These are phyloP conservation scores for Cirrhinus mrigala DNA, from an alignment of 2,797 vertebrate genomes.

Conservation along the genomic window DNA sequence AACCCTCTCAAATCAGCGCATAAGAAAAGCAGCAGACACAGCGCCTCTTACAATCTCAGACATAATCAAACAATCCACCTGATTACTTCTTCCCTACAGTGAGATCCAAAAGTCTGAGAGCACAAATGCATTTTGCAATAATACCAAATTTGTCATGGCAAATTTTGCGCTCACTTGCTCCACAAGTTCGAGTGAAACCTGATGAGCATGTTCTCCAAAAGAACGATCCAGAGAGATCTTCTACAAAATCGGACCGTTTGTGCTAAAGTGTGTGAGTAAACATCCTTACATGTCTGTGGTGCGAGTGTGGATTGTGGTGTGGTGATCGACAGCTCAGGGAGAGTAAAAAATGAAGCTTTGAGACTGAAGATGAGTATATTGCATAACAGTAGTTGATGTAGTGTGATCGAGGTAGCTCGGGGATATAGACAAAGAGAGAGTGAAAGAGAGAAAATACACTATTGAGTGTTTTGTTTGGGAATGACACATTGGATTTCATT, in stretches of 20 bases:
- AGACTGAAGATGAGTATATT: slow-evolving; percentile 35
- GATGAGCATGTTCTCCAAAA: not conserved
- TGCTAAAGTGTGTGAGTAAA: not conserved
- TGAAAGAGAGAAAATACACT: slow-evolving; percentile 20
- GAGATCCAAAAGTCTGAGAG: not conserved
- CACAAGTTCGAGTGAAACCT: not conserved
- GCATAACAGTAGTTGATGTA: slow-evolving; percentile 30
- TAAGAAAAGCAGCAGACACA: slow-evolving; percentile 54
- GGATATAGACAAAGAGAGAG: slow-evolving; percentile 36
- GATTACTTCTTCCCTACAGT: slow-evolving; percentile 30
- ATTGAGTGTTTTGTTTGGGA: not conserved
- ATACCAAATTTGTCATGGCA: not conserved
- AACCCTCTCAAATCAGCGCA: slow-evolving; percentile 58
- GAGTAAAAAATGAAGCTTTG: slow-evolving; percentile 31
- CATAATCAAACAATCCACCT: slow-evolving; percentile 25
- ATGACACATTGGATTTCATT: slow-evolving; percentile 3
- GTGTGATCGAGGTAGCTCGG: slow-evolving; percentile 28
- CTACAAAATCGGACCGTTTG: not conserved
- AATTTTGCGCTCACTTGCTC: not conserved
- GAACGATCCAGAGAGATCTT: not conserved
- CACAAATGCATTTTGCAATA: not conserved
- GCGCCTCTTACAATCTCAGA: slow-evolving; percentile 42
- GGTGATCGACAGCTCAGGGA: slow-evolving; percentile 25
- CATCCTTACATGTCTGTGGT: slow-evolving; percentile 1
- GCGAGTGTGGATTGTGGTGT: not conserved